phyloP scores from a whole-genome alignment of 1,140 invertebrate species.

The Trinorchestia longiramus region DNA sequence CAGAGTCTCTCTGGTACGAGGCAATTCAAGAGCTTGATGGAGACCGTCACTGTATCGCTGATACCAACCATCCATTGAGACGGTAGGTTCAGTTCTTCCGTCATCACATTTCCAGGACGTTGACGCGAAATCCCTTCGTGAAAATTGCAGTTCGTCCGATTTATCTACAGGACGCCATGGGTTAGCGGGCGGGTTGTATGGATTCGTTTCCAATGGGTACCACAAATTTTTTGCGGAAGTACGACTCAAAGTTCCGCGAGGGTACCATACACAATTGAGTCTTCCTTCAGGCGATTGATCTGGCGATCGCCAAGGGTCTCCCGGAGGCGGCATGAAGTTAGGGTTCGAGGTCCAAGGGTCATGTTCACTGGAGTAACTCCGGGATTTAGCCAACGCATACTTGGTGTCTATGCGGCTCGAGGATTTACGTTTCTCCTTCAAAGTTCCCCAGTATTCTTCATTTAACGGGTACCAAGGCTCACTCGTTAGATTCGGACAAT shows the following conservation, averaged over 20 bases:
- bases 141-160: not conserved
- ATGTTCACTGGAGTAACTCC: slow-evolving; percentile 22
- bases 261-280: not conserved
- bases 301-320: not conserved
- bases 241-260: slow-evolving; percentile 1
- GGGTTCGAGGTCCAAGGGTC: slow-evolving; percentile 21
- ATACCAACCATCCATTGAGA: slow-evolving; percentile 22
- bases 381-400: slow-evolving; percentile 17
- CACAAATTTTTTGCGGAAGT: not conserved
- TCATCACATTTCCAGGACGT: slow-evolving; percentile 4
- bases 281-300: slow-evolving; percentile 12
- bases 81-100: not conserved
- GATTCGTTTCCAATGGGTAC: slow-evolving; percentile 33
- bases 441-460: slow-evolving; percentile 19
- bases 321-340: slow-evolving; percentile 4
- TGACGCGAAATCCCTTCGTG: slow-evolving; percentile 1
- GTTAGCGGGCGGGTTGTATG: slow-evolving; percentile 14
- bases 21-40: slow-evolving; percentile 26
- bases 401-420: not conserved
- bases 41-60: slow-evolving; percentile 33
- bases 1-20: slow-evolving; percentile 31
- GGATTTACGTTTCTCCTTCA: slow-evolving; percentile 6
- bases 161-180: slow-evolving; percentile 39
- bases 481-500: slow-evolving; percentile 14
- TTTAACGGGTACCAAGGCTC: slow-evolving; percentile 51